These are phyloP conservation scores for Idaea dimidiata DNA, from an alignment of 2,888 invertebrate genomes.

Conservation along the genomic window DNA sequence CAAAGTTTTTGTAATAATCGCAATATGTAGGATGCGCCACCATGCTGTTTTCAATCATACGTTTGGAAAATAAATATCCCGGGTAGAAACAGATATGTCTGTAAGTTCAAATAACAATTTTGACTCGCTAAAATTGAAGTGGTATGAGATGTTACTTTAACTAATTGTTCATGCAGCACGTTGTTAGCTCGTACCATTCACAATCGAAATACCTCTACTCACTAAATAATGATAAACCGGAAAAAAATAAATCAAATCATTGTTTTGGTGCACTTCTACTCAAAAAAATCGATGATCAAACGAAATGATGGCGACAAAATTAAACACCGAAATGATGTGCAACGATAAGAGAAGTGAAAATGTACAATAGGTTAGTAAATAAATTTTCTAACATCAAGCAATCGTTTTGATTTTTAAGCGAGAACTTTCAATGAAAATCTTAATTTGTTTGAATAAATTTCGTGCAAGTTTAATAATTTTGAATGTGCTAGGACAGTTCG, in stretches of 20 bases:
- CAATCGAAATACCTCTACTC: conserved; percentile 61
- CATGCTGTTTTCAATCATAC: conserved; percentile 48
- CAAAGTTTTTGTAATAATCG: conserved; percentile 17
- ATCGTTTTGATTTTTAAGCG: conserved; percentile 68
- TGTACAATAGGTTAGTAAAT: conserved; percentile 55
- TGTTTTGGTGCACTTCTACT: conserved; percentile 57
- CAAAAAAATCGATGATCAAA: conserved; percentile 49
- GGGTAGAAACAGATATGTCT: conserved; percentile 27
- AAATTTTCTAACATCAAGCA: conserved; percentile 72
- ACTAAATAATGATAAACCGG: conserved; percentile 59
- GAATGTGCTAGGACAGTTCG: conserved; percentile 76
- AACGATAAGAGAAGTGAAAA: conserved; percentile 70
- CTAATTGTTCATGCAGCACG: conserved; percentile 64
- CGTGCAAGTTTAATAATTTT: conserved; percentile 76
- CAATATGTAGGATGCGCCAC: conserved; percentile 42
- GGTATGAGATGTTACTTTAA: conserved; percentile 37
- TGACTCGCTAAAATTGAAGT: conserved; percentile 32
- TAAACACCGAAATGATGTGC: conserved; percentile 72
- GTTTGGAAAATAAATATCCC: conserved; percentile 24
- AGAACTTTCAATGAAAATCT: conserved; percentile 63
- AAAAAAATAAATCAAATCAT: conserved; percentile 48
- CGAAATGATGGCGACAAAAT: conserved; percentile 53
- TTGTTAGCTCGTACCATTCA: conserved; percentile 59
- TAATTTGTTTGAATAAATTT: conserved; percentile 50
- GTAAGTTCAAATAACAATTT: conserved; percentile 26